Base-by-base conservation (phyloP, 2,113 vertebrate genomes). In the Colius striatus region DNA sequence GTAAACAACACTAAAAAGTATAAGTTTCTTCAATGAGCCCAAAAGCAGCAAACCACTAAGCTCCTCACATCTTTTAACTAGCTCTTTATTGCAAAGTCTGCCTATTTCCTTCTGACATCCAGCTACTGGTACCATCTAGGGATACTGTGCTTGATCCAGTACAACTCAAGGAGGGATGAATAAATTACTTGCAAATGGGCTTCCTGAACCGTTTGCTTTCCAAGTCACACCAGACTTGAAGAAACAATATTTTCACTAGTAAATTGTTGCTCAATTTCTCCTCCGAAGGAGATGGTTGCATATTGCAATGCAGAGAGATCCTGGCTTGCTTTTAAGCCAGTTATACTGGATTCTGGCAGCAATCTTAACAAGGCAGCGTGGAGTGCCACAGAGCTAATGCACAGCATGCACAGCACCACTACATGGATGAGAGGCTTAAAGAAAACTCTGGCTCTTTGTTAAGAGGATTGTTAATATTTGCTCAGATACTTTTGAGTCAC, bases 161-260 rank as follows among this genome's bases (percentile, higher is more conserved):
- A 47, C 32, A 36, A 91, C 47, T 34, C 11, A 68, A 80, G 38
- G 62, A 78, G 18, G 23, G 38, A 53, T 51, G 25, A 80, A 81
- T 30, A 43, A 80, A 41, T 79, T 63, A 81, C 63, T 94, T 25
- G 19, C 27, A 92, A 90, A 45, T 9, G 1, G 48, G 38, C n/a
- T 86, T 87, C 89, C 75, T 61, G 76, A 92, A 87, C 22, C 25
- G 54, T n/a, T 72, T 84, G 32, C 48, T 51, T 95, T 91, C 83
- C 34, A 43, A 84, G 72, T 78, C 62, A 89, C 8, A 26, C 63
- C 41, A 92, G 60, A 87, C 51, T 66, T 87, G 72, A 80, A 87
- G 53, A 71, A 79, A 55, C 20, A 87, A 11, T 63, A 72, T 54
- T 84, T 82, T 83, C 70, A 5, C n/a, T 50, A 50, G 4, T n/a